Evolutionary conservation across 2,888 invertebrate genomes (phyloP), one percentile per base, ranked within the genome.

Genomic region (Lucinisca nassula): DNA sequence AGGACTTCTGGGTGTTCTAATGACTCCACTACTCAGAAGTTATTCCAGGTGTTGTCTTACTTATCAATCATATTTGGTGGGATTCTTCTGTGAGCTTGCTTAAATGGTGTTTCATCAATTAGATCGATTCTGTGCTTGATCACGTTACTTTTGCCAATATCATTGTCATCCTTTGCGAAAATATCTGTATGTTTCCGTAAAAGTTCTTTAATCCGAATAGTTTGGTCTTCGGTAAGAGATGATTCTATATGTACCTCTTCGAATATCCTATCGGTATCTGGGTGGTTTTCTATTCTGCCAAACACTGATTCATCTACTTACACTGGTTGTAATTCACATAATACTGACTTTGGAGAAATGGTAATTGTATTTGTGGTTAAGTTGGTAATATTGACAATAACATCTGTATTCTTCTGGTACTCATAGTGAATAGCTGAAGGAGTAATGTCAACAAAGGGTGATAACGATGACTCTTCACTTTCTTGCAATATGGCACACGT

Each of bases 271-370:
- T 14, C 4, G 4, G 17, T n/a, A n/a, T n/a, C 4, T 21, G 55
- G 4, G 4, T 17, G 4, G 4, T 8, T 4, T 32, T 72, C 38
- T n/a, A 82, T 75, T 58, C 84, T 86, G 0, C 79, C 79, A 79
- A 78, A 58, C 1, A 83, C 77, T 55, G 67, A 30, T 27, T 82
- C 74, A 32, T 73, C 51, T n/a, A 86, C 61, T 12, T 6, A 40
- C 0, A 80, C 83, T 30, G 86, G 86, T 35, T 86, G 86, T 0
- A 86, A 0, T 49, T 86, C 86, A 76, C 82, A 79, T 12, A 86
- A 8, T 14, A 79, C 45, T n/a, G 76, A 21, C 27, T 38, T 79
- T 38, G 84, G 80, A 24, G 49, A 6, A 3, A 84, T 70, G 14
- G 38, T 37, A 17, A 80, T 58, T 30, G 90, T 76, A 32, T 79